These are phyloP conservation scores for Numida meleagris DNA, from an alignment of 2,113 vertebrate species.

Conservation along the genomic window DNA sequence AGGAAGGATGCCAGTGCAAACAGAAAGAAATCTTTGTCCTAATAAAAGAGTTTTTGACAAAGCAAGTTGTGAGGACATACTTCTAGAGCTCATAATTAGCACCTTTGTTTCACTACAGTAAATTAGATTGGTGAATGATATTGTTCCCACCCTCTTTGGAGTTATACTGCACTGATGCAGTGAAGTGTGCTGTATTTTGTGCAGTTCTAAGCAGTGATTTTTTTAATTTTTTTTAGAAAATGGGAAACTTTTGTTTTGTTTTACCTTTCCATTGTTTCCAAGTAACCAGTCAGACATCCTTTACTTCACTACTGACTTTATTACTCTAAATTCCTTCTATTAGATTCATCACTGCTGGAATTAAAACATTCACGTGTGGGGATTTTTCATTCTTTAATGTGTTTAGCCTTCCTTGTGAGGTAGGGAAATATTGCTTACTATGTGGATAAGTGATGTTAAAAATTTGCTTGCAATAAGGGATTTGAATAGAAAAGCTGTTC, in stretches of 20 bases:
- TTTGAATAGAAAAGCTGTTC: background rate
- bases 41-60: background rate
- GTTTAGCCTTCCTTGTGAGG: background rate
- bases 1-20: conserved; percentile 1
- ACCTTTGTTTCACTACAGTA: background rate
- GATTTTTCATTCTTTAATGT: background rate
- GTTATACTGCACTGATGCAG: background rate
- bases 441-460: background rate
- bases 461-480: background rate
- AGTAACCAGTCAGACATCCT: background rate
- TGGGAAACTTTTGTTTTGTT: background rate
- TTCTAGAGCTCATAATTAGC: background rate
- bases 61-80: background rate
- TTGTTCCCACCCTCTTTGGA: background rate
- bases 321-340: background rate
- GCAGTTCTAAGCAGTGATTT: background rate
- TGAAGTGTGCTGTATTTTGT: background rate
- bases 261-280: background rate
- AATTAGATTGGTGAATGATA: background rate
- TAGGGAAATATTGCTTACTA: background rate
- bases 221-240: background rate
- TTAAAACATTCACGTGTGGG: background rate
- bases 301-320: background rate
- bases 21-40: background rate
- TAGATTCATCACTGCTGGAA: background rate